A percentile compares a stretch with the other conserved stretches of the same genome.
phyloP scores from a whole-genome alignment of 2,797 vertebrate genomes.

The Babyrousa celebensis region DNA sequence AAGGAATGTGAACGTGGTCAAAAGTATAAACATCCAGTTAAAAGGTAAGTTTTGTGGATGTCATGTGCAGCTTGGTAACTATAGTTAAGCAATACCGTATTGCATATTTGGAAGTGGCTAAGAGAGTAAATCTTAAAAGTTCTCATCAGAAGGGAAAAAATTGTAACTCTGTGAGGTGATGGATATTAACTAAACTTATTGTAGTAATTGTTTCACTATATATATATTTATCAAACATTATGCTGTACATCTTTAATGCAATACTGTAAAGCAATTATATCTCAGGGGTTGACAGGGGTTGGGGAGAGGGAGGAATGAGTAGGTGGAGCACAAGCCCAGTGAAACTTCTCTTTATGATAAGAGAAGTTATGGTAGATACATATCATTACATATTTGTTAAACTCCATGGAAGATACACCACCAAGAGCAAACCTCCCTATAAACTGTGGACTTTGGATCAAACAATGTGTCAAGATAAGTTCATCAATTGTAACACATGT shows the following conservation, averaged over 20 bases:
- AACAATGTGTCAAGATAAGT: not conserved
- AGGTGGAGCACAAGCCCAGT: not conserved
- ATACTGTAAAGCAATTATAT: not conserved
- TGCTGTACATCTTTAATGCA: not conserved
- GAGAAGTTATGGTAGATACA: not conserved
- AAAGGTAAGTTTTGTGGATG: not conserved
- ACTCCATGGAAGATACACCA: not conserved
- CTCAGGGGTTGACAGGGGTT: not conserved
- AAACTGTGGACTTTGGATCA: not conserved
- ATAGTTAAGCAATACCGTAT: not conserved
- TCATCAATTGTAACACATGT: not conserved
- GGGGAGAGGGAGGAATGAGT: not conserved
- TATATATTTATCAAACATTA: not conserved
- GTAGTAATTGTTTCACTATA: not conserved
- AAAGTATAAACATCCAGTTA: not conserved
- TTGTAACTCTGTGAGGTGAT: not conserved
- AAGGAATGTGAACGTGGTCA: not conserved
- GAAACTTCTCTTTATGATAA: not conserved
- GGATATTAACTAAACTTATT: not conserved
- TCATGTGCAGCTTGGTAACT: not conserved
- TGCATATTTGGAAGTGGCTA: not conserved
- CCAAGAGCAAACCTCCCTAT: not conserved
- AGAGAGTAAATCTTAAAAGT: not conserved
- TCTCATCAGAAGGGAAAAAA: not conserved
- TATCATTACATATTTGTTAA: not conserved